Conservation (phyloP, 2,888 invertebrate genomes). For the Sycophila texana region DNA sequence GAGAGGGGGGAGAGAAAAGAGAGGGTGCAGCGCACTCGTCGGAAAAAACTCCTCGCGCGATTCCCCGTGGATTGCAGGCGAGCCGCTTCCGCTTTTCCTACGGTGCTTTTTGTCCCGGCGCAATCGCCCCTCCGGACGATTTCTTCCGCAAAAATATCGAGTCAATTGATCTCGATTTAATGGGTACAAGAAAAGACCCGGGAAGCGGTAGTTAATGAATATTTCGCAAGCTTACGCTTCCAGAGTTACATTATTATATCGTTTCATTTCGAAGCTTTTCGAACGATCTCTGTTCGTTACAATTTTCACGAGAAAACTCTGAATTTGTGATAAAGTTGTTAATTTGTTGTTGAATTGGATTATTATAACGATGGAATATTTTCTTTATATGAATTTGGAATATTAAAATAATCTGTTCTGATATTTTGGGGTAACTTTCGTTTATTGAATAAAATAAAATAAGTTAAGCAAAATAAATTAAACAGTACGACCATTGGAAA, state of each 20-base stretch:
- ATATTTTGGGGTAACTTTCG: too few relatives aligned
- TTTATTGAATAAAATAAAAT: too few relatives aligned
- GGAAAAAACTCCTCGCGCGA: slow-evolving; percentile 30
- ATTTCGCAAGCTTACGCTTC: background rate
- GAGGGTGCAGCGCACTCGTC: slow-evolving; percentile 6
- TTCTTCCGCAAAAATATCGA: slow-evolving; percentile 26
- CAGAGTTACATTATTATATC: background rate
- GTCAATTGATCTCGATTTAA: slow-evolving; percentile 33
- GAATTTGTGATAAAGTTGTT: too few relatives aligned
- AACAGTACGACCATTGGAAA: too few relatives aligned
- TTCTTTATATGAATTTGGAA: too few relatives aligned
- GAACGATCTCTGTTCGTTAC: too few relatives aligned
- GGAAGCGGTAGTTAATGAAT: background rate
- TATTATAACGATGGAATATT: too few relatives aligned
- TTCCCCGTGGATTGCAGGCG: slow-evolving; percentile 40
- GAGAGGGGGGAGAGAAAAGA: slow-evolving; percentile 33
- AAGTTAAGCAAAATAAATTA: too few relatives aligned
- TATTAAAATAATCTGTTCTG: too few relatives aligned
- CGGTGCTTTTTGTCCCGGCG: slow-evolving; percentile 25
- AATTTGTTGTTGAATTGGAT: too few relatives aligned
- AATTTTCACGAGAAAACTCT: too few relatives aligned
- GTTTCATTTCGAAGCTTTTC: background rate
- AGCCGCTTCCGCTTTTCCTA: background rate
- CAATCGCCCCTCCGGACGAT: background rate
- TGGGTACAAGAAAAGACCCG: background rate